These are phyloP conservation scores for Agrochola lota DNA, from an alignment of 2,888 invertebrate species.

Conservation along the genomic window DNA sequence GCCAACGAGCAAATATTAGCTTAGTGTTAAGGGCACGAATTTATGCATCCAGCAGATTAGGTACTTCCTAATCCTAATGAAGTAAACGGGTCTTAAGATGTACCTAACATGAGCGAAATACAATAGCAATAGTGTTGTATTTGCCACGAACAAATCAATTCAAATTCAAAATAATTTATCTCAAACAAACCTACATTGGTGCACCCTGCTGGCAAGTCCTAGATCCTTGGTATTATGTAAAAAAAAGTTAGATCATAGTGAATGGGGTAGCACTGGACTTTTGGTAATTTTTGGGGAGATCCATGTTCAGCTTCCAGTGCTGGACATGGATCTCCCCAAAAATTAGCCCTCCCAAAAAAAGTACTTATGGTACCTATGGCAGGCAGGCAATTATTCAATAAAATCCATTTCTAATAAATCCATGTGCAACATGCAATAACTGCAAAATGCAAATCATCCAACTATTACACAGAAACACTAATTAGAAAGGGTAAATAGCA, in stretches of 20 bases:
- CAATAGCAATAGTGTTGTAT: too few relatives aligned
- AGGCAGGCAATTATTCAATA: neutral
- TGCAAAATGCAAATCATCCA: slow-evolving; percentile 17
- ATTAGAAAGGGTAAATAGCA: slow-evolving; percentile 50
- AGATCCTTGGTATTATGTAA: neutral
- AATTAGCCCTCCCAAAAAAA: too few relatives aligned
- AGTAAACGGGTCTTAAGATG: too few relatives aligned
- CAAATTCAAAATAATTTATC: too few relatives aligned
- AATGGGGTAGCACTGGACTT: neutral
- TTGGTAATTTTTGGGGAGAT: neutral
- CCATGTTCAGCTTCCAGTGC: neutral
- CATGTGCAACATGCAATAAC: slow-evolving; percentile 11
- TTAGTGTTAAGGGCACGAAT: neutral
- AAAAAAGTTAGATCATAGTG: neutral
- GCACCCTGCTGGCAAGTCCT: too few relatives aligned
- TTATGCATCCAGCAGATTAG: too few relatives aligned
- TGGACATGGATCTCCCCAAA: too few relatives aligned
- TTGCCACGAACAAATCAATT: too few relatives aligned
- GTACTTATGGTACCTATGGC: neutral
- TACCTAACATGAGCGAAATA: too few relatives aligned
- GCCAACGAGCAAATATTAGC: neutral
- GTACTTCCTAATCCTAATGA: too few relatives aligned
- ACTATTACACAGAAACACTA: slow-evolving; percentile 15
- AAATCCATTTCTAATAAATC: neutral
- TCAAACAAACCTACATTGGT: too few relatives aligned